phyloP scores from a whole-genome alignment of 1,140 invertebrate species.

The Drosophila dunni region DNA sequence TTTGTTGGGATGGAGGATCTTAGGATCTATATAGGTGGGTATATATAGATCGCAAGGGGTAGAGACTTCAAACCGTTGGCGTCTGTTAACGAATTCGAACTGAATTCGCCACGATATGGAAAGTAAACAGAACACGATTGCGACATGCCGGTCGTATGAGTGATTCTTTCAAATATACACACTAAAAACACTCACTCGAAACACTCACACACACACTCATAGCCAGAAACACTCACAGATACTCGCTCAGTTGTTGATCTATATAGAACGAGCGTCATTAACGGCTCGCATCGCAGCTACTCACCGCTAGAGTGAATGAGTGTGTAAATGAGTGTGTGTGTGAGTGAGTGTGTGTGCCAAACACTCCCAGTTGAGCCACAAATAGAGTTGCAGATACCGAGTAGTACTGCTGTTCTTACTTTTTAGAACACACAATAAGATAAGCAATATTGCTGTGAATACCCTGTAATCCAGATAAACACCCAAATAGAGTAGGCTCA shows the following conservation, averaged over 20 bases:
- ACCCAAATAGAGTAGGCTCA: not conserved
- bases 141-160: conserved; percentile 73
- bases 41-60: not conserved
- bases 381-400: conserved; percentile 10
- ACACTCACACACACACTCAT: conserved; percentile 28
- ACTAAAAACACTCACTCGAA: conserved; percentile 9
- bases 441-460: not conserved
- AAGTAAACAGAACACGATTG: conserved; percentile 69
- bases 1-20: conserved; percentile 19
- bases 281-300: not conserved
- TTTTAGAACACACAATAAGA: conserved; percentile 1
- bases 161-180: conserved; percentile 72
- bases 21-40: not conserved
- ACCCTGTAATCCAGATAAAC: not conserved
- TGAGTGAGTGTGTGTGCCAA: conserved; percentile 10
- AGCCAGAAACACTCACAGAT: conserved; percentile 14
- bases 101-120: conserved; percentile 58
- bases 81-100: conserved; percentile 77
- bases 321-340: conserved; percentile 16
- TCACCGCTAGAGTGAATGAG: conserved; percentile 10
- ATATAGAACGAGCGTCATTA: conserved; percentile 31
- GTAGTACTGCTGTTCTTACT: not conserved
- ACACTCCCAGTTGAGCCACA: not conserved
- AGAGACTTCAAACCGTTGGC: conserved; percentile 71
- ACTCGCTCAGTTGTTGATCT: conserved; percentile 31